These are phyloP conservation scores for Holothuria leucospilota DNA, from an alignment of 53 echinoderm and acorn worm species.

Conservation along the genomic window DNA sequence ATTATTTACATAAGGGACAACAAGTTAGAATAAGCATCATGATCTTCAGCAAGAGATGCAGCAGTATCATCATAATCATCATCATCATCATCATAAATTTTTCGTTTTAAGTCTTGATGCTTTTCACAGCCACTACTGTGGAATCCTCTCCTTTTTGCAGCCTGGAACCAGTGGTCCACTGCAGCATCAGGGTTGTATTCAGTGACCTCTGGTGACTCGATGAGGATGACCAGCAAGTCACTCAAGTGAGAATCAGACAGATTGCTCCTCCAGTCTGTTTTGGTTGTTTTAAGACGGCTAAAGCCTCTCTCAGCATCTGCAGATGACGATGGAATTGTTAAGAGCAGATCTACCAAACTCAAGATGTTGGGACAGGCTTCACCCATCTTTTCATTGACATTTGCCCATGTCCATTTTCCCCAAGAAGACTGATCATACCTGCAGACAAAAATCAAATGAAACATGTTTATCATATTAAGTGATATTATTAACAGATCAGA, in stretches of 20 bases:
- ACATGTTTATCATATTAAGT: background rate
- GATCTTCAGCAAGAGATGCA: no score
- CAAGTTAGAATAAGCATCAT: no score
- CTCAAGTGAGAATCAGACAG: constrained; percentile 8
- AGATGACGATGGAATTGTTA: constrained; percentile 10
- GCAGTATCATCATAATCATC: no score
- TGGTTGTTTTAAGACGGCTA: constrained; percentile 3
- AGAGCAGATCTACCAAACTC: constrained; percentile 16
- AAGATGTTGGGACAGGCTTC: constrained; percentile 14
- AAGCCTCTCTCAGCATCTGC: constrained; percentile 39
- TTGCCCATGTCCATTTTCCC: constrained; percentile 13
- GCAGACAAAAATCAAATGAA: constrained; percentile 1
- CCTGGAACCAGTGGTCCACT: constrained; percentile 5
- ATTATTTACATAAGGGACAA: no score
- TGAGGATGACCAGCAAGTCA: constrained; percentile 18
- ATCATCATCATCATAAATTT: no score
- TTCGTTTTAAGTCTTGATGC: no score
- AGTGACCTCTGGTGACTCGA: constrained; percentile 9
- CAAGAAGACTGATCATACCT: constrained; percentile 12
- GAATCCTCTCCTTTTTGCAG: background rate
- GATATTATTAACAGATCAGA: no score
- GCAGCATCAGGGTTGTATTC: constrained; percentile 9
- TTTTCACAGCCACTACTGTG: background rate
- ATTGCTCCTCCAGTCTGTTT: background rate
- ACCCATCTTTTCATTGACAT: background rate